Conservation (phyloP, 2,113 vertebrate genomes). For the Laticauda colubrina region DNA sequence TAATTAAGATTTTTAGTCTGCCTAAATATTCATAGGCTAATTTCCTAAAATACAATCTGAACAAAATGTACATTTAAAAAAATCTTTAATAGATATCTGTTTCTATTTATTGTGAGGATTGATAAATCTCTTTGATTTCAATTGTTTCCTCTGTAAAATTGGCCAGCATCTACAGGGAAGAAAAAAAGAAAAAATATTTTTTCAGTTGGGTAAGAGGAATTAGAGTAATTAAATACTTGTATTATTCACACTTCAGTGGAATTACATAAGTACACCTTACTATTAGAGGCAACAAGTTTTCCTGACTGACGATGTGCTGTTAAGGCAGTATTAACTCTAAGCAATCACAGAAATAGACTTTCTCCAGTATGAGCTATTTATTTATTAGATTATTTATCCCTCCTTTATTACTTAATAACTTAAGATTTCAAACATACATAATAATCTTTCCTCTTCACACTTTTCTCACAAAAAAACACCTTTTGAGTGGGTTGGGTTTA, state of each 20-base stretch:
- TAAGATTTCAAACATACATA: neutral
- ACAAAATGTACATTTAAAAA: too few relatives aligned
- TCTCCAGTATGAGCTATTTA: neutral
- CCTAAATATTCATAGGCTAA: neutral
- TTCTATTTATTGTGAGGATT: neutral
- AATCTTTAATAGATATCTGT: neutral
- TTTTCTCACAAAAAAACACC: neutral
- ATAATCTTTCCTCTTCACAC: neutral
- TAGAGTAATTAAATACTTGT: neutral
- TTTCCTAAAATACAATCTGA: neutral
- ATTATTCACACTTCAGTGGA: conserved; percentile 1
- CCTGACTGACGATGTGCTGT: neutral
- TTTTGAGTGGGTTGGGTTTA: neutral
- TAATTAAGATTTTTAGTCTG: neutral
- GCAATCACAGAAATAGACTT: neutral
- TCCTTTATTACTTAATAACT: neutral
- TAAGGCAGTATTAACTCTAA: neutral
- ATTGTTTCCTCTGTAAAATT: neutral
- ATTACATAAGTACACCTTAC: neutral
- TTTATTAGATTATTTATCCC: neutral
- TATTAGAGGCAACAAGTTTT: conserved; percentile 25
- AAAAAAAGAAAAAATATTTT: neutral
- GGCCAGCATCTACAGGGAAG: neutral
- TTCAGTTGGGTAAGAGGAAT: conserved; percentile 18
- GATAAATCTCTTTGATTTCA: neutral